These are phyloP conservation scores for Melanophora roralis DNA, from an alignment of 2,888 invertebrate species.

Conservation along the genomic window DNA sequence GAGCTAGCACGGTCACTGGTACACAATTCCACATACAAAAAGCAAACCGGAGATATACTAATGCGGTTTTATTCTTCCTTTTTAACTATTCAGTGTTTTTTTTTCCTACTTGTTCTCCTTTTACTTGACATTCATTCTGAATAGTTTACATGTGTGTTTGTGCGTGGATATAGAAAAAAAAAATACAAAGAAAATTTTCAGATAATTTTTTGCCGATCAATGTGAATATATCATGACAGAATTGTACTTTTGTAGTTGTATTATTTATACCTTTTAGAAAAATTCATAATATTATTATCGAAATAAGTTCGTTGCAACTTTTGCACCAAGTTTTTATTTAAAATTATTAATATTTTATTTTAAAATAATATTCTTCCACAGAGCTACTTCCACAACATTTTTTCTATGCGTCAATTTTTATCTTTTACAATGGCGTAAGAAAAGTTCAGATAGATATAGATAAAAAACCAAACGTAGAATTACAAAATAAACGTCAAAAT, in stretches of 20 bases:
- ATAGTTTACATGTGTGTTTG: conserved; percentile 3
- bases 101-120: conserved; percentile 54
- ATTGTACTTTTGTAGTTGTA: conserved; percentile 14
- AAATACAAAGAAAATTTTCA: conserved; percentile 34
- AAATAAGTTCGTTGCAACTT: not conserved
- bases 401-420: conserved; percentile 38
- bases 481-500: not conserved
- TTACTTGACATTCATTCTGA: conserved; percentile 56
- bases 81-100: conserved; percentile 6
- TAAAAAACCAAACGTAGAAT: conserved; percentile 15
- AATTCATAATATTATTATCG: not conserved
- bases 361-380: conserved; percentile 27
- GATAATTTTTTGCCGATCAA: conserved; percentile 51
- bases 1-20: conserved; percentile 3
- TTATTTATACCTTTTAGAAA: conserved; percentile 40
- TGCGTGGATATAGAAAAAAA: conserved; percentile 25
- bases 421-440: conserved; percentile 53
- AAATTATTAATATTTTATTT: not conserved
- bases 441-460: conserved; percentile 28
- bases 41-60: conserved; percentile 48
- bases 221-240: conserved; percentile 22
- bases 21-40: conserved; percentile 36
- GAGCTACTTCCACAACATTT: conserved; percentile 39
- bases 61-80: conserved; percentile 55
- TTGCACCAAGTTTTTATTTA: not conserved